Evolutionary conservation across 2,888 invertebrate species (phyloP).

Genomic region (Bembecia ichneumoniformis): DNA sequence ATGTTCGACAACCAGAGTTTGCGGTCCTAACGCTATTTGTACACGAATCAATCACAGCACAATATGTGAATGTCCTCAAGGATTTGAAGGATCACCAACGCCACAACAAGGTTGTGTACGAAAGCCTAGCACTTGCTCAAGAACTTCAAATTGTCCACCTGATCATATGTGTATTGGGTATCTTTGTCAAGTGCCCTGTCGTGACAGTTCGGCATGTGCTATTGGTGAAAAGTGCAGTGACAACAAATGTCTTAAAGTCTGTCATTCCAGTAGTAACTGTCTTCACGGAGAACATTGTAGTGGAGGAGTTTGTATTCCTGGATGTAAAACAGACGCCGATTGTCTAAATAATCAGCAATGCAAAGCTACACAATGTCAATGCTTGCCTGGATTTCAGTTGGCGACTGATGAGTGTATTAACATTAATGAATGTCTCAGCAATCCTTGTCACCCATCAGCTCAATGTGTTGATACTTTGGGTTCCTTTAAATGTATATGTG

Average conservation of each 20-base stretch:
- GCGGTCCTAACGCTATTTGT: conserved; percentile 89
- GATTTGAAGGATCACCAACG: conserved; percentile 89
- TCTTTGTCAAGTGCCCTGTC: conserved; percentile 84
- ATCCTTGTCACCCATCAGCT: conserved; percentile 85
- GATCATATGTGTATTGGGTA: conserved; percentile 84
- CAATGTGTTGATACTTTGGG: conserved; percentile 85
- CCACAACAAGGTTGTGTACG: conserved; percentile 92
- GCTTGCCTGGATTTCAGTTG: conserved; percentile 81
- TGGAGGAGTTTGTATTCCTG: conserved; percentile 84
- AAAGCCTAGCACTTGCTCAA: conserved; percentile 79
- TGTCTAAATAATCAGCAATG: conserved; percentile 87
- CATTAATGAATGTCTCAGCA: conserved; percentile 84
- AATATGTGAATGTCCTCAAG: conserved; percentile 84
- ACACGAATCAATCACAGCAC: conserved; percentile 81
- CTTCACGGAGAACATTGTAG: conserved; percentile 90
- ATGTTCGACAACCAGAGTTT: conserved; percentile 80
- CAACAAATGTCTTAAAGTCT: conserved; percentile 85
- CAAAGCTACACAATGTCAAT: conserved; percentile 80
- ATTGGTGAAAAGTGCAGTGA: conserved; percentile 87
- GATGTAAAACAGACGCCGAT: conserved; percentile 86
- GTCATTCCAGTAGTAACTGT: conserved; percentile 91
- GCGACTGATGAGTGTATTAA: conserved; percentile 84
- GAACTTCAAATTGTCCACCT: conserved; percentile 80
- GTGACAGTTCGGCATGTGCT: conserved; percentile 81
- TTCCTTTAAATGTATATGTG: conserved; percentile 85